Percentiles rank a stretch among this genome's conserved stretches.
These are phyloP conservation scores for Anarsia innoxiella DNA, from an alignment of 2,888 invertebrate species.

Conservation along the genomic window DNA sequence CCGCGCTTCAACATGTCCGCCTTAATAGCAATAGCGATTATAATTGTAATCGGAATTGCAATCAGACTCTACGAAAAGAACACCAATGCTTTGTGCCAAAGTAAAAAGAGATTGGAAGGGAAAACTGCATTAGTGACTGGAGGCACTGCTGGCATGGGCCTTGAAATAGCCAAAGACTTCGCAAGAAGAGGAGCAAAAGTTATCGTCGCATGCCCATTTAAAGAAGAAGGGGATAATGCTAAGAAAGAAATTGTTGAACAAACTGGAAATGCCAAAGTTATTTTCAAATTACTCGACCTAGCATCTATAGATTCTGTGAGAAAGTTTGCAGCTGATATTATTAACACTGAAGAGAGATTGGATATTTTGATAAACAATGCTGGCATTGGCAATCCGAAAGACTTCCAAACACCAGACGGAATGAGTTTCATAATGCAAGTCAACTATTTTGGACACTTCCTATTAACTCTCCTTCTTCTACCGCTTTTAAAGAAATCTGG, in stretches of 20 bases:
- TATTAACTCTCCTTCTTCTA: constrained; percentile 90
- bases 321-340: constrained; percentile 85
- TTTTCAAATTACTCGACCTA: constrained; percentile 83
- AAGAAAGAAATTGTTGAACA: constrained; percentile 78
- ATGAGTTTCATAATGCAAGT: constrained; percentile 93
- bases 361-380: constrained; percentile 94
- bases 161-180: constrained; percentile 55
- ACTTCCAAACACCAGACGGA: constrained; percentile 82
- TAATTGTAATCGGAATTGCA: constrained; percentile 12
- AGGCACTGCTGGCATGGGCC: constrained; percentile 58
- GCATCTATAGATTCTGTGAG: constrained; percentile 84
- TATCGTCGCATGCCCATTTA: constrained; percentile 57
- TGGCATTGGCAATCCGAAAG: constrained; percentile 81
- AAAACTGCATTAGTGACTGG: constrained; percentile 57
- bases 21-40: not conserved
- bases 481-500: constrained; percentile 80
- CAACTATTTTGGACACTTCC: constrained; percentile 94
- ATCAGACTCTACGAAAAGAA: constrained; percentile 57
- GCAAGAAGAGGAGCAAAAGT: constrained; percentile 57
- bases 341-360: constrained; percentile 80
- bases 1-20: constrained; percentile 3
- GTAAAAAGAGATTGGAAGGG: constrained; percentile 50
- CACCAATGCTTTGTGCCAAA: constrained; percentile 55
- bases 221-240: constrained; percentile 47
- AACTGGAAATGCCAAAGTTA: constrained; percentile 80